phyloP scores from a whole-genome alignment of 2,113 vertebrate genomes.

The Callipepla californica region DNA sequence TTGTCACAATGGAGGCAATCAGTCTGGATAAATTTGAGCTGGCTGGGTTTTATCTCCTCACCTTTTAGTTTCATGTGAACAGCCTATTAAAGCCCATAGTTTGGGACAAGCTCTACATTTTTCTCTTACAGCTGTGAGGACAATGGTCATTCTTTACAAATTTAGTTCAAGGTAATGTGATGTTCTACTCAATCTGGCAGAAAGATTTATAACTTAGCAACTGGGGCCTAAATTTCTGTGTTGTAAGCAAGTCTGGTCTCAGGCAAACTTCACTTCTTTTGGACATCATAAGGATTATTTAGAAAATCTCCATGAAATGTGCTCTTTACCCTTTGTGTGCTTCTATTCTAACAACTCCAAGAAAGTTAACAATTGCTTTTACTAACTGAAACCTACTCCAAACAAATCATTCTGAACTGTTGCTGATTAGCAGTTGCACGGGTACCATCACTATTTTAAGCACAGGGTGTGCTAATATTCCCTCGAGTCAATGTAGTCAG shows the following conservation, averaged over 20 bases:
- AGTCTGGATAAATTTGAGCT: slow-evolving; percentile 39
- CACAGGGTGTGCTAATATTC: neutral
- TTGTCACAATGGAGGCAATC: slow-evolving; percentile 47
- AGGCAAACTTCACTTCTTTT: slow-evolving; percentile 46
- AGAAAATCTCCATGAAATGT: neutral
- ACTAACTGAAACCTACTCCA: neutral
- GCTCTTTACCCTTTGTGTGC: neutral
- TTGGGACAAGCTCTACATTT: slow-evolving; percentile 56
- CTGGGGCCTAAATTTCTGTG: slow-evolving; percentile 55
- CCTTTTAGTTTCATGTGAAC: slow-evolving; percentile 37
- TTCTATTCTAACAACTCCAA: neutral
- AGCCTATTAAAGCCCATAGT: slow-evolving; percentile 40
- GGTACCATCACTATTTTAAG: neutral
- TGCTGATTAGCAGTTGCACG: neutral
- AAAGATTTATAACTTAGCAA: slow-evolving; percentile 70
- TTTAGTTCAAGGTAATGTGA: slow-evolving; percentile 69
- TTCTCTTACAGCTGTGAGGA: slow-evolving; percentile 54
- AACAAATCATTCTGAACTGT: neutral
- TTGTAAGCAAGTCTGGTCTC: slow-evolving; percentile 59
- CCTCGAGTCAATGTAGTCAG: neutral
- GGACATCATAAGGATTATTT: slow-evolving; percentile 23
- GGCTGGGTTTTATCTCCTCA: slow-evolving; percentile 29
- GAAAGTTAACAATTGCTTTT: neutral
- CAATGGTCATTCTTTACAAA: slow-evolving; percentile 71
- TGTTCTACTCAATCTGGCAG: slow-evolving; percentile 50